A percentile compares a stretch with the other conserved stretches of the same genome.
These are phyloP conservation scores for Paramormyrops kingsleyae DNA, from an alignment of 2,113 vertebrate species.

Conservation along the genomic window DNA sequence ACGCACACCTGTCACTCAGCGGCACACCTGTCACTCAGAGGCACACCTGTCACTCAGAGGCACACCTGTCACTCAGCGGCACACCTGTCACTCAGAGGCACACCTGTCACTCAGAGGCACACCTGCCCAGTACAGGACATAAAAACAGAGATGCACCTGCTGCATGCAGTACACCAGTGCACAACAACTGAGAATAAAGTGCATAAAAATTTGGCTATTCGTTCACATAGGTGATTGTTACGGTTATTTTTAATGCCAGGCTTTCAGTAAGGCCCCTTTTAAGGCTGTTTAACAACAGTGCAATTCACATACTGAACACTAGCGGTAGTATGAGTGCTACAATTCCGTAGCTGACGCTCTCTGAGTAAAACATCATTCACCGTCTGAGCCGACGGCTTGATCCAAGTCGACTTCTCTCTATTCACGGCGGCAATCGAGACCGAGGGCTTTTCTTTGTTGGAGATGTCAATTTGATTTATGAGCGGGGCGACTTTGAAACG, in stretches of 20 bases:
- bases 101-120: background rate
- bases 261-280: background rate
- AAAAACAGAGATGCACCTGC: background rate
- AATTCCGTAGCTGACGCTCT: background rate
- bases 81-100: background rate
- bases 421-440: background rate
- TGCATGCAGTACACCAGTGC: background rate
- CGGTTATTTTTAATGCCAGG: background rate
- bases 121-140: background rate
- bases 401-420: background rate
- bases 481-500: background rate
- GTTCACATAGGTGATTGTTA: background rate
- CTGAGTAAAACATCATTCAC: background rate
- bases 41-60: no score
- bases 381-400: background rate
- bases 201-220: background rate
- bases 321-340: background rate
- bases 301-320: background rate
- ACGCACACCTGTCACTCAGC: background rate
- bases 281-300: background rate
- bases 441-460: background rate
- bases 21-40: background rate
- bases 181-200: background rate
- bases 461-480: background rate
- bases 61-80: no score